phyloP scores from a whole-genome alignment of 2,888 invertebrate species.

The Callimorpha dominula region DNA sequence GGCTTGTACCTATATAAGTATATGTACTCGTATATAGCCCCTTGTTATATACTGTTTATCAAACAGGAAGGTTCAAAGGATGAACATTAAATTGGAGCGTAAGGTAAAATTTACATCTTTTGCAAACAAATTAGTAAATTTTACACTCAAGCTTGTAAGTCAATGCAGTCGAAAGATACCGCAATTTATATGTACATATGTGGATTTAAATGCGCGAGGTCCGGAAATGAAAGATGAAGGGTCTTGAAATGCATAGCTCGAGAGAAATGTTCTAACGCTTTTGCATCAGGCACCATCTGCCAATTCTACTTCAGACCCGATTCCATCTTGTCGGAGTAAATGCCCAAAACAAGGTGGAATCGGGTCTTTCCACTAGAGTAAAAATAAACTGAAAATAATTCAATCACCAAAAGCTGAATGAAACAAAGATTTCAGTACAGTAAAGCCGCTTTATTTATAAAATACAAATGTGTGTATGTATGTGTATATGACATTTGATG shows the following conservation, averaged over 20 bases:
- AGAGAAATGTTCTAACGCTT: not conserved
- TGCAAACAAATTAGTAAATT: no score
- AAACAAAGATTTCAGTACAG: constrained; percentile 14
- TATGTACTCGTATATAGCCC: no score
- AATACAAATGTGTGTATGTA: no score
- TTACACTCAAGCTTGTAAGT: no score
- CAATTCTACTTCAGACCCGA: no score
- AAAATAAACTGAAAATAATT: constrained; percentile 21
- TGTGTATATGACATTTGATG: no score
- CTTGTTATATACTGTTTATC: no score
- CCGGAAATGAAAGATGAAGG: not conserved
- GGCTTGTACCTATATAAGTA: not conserved
- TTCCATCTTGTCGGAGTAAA: no score
- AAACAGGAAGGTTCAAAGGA: not conserved
- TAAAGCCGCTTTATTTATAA: constrained; percentile 18
- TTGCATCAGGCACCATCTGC: no score
- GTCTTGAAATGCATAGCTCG: not conserved
- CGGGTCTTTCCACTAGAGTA: not conserved
- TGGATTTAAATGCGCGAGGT: not conserved
- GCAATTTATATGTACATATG: not conserved
- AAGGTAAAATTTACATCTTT: no score
- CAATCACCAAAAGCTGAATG: constrained; percentile 19
- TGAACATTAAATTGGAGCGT: no score
- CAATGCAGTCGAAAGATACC: not conserved
- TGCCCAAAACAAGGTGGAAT: no score